Evolutionary conservation across 2,888 invertebrate species (phyloP).

Genomic region (Hemistola chrysoprasaria): DNA sequence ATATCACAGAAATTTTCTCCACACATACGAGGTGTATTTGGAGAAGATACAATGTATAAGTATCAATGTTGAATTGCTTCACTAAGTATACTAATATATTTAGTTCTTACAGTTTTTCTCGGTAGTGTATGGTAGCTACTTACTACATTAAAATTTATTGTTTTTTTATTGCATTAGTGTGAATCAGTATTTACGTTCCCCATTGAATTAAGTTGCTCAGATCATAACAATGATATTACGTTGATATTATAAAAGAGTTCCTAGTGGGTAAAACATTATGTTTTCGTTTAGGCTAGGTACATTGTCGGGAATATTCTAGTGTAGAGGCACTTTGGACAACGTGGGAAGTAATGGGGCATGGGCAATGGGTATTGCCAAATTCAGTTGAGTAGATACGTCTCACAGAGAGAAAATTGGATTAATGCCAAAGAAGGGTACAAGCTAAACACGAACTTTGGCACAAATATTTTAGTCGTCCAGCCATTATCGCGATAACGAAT

Average conservation of each 20-base stretch:
- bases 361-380: slow-evolving; percentile 62
- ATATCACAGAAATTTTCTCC: too few relatives aligned
- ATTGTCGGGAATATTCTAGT: slow-evolving; percentile 1
- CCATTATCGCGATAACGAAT: too few relatives aligned
- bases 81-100: too few relatives aligned
- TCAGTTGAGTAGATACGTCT: slow-evolving; percentile 59
- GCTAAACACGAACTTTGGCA: slow-evolving; percentile 67
- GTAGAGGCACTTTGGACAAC: slow-evolving; percentile 6
- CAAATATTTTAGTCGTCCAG: slow-evolving; percentile 46
- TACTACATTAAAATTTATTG: too few relatives aligned
- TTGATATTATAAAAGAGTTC: neutral
- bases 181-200: slow-evolving; percentile 3
- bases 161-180: neutral
- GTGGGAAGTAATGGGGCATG: slow-evolving; percentile 13
- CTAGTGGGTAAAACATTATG: too few relatives aligned
- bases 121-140: too few relatives aligned
- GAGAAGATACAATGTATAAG: too few relatives aligned
- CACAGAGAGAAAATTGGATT: slow-evolving; percentile 62
- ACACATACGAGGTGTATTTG: too few relatives aligned
- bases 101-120: neutral
- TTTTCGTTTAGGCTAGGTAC: too few relatives aligned
- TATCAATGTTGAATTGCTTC: too few relatives aligned
- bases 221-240: slow-evolving; percentile 9
- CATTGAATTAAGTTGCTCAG: slow-evolving; percentile 8
- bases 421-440: slow-evolving; percentile 61